Percentiles rank a stretch among this genome's conserved stretches.
Evolutionary conservation across 2,797 vertebrate genomes (phyloP).

Genomic region (Cryptoblepharus egeriae): DNA sequence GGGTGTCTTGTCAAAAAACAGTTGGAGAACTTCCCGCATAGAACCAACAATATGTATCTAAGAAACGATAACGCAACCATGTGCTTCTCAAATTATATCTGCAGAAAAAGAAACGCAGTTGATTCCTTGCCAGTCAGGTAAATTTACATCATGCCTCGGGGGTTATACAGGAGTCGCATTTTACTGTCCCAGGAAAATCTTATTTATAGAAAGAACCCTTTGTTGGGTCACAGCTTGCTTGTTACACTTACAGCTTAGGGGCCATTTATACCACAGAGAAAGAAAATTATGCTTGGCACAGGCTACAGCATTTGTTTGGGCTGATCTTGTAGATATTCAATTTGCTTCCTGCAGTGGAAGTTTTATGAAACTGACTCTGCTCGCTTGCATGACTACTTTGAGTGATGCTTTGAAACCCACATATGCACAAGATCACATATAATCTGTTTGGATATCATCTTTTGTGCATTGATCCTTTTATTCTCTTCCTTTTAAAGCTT

Average conservation of each 20-base stretch:
- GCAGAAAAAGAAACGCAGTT: conserved; percentile 29
- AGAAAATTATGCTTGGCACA: conserved; percentile 17
- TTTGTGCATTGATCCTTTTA: not conserved
- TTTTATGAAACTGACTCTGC: conserved; percentile 2
- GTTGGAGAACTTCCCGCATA: conserved; percentile 11
- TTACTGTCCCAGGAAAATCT: conserved; percentile 19
- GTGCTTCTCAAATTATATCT: not conserved
- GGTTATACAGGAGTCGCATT: not conserved
- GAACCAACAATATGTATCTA: not conserved
- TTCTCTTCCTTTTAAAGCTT: no score
- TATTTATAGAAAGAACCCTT: conserved; percentile 20
- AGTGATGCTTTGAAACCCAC: not conserved
- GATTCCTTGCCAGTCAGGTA: conserved; percentile 19
- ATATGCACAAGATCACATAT: not conserved
- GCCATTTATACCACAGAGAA: conserved; percentile 4
- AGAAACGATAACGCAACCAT: not conserved
- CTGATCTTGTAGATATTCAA: conserved; percentile 1
- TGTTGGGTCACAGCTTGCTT: conserved; percentile 18
- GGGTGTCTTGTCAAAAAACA: not conserved
- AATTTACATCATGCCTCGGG: not conserved
- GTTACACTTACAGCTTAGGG: not conserved
- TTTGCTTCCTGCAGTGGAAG: not conserved
- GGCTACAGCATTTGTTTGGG: conserved; percentile 3
- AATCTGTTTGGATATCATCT: not conserved
- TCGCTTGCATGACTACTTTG: not conserved